A percentile compares a stretch with the other conserved stretches of the same genome.
Conservation (phyloP, 1,140 invertebrate species). For the Cotesia typhae region DNA sequence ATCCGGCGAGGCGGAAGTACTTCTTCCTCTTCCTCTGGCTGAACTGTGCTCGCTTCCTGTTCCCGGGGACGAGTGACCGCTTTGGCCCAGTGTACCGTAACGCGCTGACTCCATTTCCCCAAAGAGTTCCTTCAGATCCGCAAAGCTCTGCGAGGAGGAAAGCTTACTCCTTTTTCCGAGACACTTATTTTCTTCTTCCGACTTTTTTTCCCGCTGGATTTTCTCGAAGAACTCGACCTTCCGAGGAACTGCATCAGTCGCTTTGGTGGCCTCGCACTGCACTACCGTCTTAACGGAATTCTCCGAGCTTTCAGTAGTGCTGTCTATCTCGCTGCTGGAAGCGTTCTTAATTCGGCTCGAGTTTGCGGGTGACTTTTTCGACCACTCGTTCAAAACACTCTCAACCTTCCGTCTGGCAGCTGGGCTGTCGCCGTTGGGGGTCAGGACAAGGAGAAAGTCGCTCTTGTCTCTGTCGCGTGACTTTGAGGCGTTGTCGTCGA, state of each 20-base stretch:
- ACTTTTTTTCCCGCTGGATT: slow-evolving; percentile 59
- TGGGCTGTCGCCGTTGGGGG: slow-evolving; percentile 56
- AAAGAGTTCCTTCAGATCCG: slow-evolving; percentile 80
- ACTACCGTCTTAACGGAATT: slow-evolving; percentile 74
- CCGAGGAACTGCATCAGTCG: slow-evolving; percentile 69
- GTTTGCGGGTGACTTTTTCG: slow-evolving; percentile 52
- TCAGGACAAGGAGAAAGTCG: slow-evolving; percentile 66
- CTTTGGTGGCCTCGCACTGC: slow-evolving; percentile 56
- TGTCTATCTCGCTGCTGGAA: slow-evolving; percentile 72
- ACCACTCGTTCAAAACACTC: slow-evolving; percentile 64
- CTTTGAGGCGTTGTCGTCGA: slow-evolving; percentile 54
- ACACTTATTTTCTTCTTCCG: slow-evolving; percentile 57
- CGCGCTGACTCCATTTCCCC: slow-evolving; percentile 71
- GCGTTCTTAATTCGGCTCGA: slow-evolving; percentile 50
- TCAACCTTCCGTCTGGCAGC: slow-evolving; percentile 60
- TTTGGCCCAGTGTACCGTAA: slow-evolving; percentile 46
- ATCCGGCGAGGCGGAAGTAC: slow-evolving; percentile 54
- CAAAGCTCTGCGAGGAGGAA: slow-evolving; percentile 74
- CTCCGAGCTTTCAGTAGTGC: slow-evolving; percentile 72
- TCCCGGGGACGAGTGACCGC: slow-evolving; percentile 48
- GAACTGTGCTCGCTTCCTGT: slow-evolving; percentile 37
- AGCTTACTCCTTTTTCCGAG: slow-evolving; percentile 40
- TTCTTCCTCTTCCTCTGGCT: slow-evolving; percentile 45
- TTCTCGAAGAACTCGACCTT: slow-evolving; percentile 85
- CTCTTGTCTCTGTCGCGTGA: slow-evolving; percentile 55